These are phyloP conservation scores for Chironomus riparius DNA, from an alignment of 2,888 invertebrate genomes.

Conservation along the genomic window DNA sequence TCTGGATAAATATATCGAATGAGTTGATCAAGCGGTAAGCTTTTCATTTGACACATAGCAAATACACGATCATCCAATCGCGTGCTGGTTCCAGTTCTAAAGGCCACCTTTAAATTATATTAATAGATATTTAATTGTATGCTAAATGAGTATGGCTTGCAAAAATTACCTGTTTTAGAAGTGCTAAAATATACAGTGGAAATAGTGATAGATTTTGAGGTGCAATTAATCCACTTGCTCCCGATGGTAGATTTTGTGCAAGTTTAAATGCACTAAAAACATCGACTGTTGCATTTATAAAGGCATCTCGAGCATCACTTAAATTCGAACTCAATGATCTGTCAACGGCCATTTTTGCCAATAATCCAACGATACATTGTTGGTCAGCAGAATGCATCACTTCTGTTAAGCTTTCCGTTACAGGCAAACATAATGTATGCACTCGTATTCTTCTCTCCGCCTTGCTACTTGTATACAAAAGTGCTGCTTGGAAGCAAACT, in stretches of 20 bases:
- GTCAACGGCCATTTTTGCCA: constrained; percentile 98
- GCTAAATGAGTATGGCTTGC: background rate
- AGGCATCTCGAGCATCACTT: constrained; percentile 90
- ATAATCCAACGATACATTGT: constrained; percentile 81
- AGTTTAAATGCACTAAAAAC: constrained; percentile 66
- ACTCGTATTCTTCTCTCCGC: constrained; percentile 95
- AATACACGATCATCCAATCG: constrained; percentile 87
- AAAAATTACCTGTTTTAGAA: constrained; percentile 67
- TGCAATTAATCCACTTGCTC: constrained; percentile 56
- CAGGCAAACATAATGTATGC: constrained; percentile 91
- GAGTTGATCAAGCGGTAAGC: constrained; percentile 67
- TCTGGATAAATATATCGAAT: constrained; percentile 85
- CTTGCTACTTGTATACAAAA: constrained; percentile 92
- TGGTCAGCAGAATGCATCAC: constrained; percentile 86
- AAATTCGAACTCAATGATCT: constrained; percentile 76
- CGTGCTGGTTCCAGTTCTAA: constrained; percentile 79
- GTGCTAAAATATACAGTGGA: constrained; percentile 79
- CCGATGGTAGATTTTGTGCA: constrained; percentile 53
- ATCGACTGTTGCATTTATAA: constrained; percentile 91
- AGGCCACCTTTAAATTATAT: constrained; percentile 57
- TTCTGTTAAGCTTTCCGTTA: constrained; percentile 74
- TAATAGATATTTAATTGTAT: background rate
- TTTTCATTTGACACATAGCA: constrained; percentile 90
- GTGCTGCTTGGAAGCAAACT: constrained; percentile 95
- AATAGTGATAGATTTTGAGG: constrained; percentile 70